These are phyloP conservation scores for Synergus laeviventris DNA, from an alignment of 2,888 invertebrate species.

Conservation along the genomic window DNA sequence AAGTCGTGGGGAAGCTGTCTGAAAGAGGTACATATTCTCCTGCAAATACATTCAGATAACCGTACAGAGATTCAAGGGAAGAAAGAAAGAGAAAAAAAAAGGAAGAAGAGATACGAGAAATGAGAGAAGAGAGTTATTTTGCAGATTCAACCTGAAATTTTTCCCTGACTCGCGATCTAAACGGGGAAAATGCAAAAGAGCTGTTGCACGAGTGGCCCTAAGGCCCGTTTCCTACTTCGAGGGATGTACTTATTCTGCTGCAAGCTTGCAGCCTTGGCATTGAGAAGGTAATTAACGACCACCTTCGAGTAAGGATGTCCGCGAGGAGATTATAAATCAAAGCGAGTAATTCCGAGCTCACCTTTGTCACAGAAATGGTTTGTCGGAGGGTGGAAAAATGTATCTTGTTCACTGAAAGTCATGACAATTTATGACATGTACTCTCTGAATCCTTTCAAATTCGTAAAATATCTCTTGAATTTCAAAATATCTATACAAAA, in stretches of 20 bases:
- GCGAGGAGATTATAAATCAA: slow-evolving; percentile 50
- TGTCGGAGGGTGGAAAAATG: background rate
- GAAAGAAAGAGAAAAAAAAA: background rate
- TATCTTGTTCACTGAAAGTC: background rate
- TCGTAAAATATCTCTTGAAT: no score
- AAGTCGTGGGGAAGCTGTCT: slow-evolving; percentile 1
- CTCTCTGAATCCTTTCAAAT: no score
- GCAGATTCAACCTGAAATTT: slow-evolving; percentile 22
- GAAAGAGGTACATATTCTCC: background rate
- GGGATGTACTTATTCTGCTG: slow-evolving; percentile 41
- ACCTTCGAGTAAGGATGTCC: slow-evolving; percentile 46
- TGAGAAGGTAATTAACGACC: slow-evolving; percentile 54
- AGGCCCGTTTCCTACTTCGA: slow-evolving; percentile 41
- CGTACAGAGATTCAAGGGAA: background rate
- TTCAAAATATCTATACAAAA: no score
- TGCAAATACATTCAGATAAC: background rate
- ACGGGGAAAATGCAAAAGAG: slow-evolving; percentile 31
- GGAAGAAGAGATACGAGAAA: background rate
- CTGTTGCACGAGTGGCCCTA: slow-evolving; percentile 19
- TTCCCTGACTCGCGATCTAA: slow-evolving; percentile 4
- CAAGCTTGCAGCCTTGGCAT: slow-evolving; percentile 51
- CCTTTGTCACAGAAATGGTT: slow-evolving; percentile 1
- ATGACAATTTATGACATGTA: no score
- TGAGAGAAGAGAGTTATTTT: background rate
- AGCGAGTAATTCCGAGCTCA: slow-evolving; percentile 29